These are phyloP conservation scores for Misgurnus anguillicaudatus DNA, from an alignment of 2,113 vertebrate species.

Conservation along the genomic window DNA sequence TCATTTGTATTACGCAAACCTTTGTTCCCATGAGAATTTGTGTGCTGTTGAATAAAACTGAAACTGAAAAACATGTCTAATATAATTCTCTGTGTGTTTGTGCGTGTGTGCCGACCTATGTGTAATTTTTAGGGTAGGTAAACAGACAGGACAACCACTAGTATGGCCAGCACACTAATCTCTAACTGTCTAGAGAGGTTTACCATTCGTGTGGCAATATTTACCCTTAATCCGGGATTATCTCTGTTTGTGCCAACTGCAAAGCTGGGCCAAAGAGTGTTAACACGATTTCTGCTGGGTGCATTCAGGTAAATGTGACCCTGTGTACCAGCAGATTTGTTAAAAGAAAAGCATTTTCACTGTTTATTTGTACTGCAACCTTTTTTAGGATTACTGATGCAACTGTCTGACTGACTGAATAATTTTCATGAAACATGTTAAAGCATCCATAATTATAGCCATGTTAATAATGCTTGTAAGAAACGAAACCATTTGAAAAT, in stretches of 20 bases:
- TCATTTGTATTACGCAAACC: neutral
- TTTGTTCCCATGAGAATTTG: conserved; percentile 1
- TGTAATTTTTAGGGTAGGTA: neutral
- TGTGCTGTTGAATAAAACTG: conserved; percentile 62
- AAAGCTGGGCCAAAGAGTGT: neutral
- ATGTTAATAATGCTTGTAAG: no score
- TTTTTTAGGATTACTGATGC: no score
- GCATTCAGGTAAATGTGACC: conserved; percentile 11
- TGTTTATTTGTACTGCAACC: no score
- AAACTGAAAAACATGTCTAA: conserved; percentile 31
- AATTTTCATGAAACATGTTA: no score
- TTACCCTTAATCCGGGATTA: conserved; percentile 56
- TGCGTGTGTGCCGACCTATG: conserved; percentile 4
- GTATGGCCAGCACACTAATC: neutral
- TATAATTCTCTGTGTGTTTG: conserved; percentile 33
- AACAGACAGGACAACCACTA: conserved; percentile 17
- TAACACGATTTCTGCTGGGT: neutral
- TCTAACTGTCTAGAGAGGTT: conserved; percentile 6
- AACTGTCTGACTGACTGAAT: no score
- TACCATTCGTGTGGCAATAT: conserved; percentile 42
- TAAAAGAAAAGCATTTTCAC: neutral
- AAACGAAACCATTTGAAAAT: no score
- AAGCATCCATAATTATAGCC: no score
- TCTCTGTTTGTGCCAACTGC: conserved; percentile 7
- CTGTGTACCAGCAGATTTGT: conserved; percentile 10